phyloP scores from a whole-genome alignment of 1,140 invertebrate species.

The Bombyx mori region ASM3026992v2 NC_085128.1:16030501-16031000 shows the following conservation, averaged over 20 bases:
- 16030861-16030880: no score
- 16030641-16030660: conserved; percentile 51
- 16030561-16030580: conserved; percentile 41
- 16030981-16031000: no score
- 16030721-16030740: conserved; percentile 2
- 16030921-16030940: no score
- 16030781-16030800: no score
- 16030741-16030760: no score
- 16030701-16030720: neutral
- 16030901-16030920: no score
- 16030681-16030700: conserved; percentile 19
- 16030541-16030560: conserved; percentile 26
- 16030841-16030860: no score
- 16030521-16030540: conserved; percentile 21
- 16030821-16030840: no score
- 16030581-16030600: conserved; percentile 47
- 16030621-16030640: conserved; percentile 61
- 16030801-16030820: no score
- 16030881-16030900: neutral
- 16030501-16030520: neutral
- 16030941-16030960: no score
- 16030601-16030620: conserved; percentile 51
- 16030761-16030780: no score
- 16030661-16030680: conserved; percentile 35
- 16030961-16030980: no score